Evolutionary conservation across 2,797 vertebrate species (phyloP), one percentile per base, ranked within the genome.

Genomic region (Melanogrammus aeglefinus): DNA sequence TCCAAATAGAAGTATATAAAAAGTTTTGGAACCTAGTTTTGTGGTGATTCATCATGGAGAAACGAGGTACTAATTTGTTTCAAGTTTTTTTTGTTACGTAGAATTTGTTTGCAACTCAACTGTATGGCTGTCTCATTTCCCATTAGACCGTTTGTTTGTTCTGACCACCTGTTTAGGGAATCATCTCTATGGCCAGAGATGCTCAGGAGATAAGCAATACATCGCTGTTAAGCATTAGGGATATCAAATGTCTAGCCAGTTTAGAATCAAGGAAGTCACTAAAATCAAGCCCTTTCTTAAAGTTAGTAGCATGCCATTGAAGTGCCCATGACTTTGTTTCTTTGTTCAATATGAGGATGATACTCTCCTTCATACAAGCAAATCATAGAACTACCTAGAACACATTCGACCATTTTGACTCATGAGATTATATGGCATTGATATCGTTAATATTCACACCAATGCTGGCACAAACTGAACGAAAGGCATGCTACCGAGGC

Each of bases 391-490:
- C 82, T 80, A 80, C 77, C 47, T 78, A 82, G 75, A 66, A 81
- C 78, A 76, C 74, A 31, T 79, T 79, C 81, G 73, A 71, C 47
- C 47, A 82, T 87, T 88, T 82, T 91, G 84, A 90, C 81, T 87
- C 80, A 73, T 82, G 79, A 89, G 84, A 92, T 87, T 87, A 84
- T 80, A 85, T 75, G 87, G 47, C 47, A 51, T 51, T 51, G 47
- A 51, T 85, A 85, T 89, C 89, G 89, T 82, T 86, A 85, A 88
- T 88, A 94, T 91, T 93, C 92, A 91, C 92, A 91, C 87, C 93
- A 89, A 94, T 93, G 91, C 95, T 92, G 94, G 92, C 94, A 94
- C 90, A 91, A 89, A 91, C 90, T 89, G 82, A 92, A 89, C 84
- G 86, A 81, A 92, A 82, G 82, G 83, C 94, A 94, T 94, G 93